Evolutionary conservation across 1,140 invertebrate species (phyloP), one percentile per base, ranked within the genome.

Genomic region (Trichonephila clavata): DNA sequence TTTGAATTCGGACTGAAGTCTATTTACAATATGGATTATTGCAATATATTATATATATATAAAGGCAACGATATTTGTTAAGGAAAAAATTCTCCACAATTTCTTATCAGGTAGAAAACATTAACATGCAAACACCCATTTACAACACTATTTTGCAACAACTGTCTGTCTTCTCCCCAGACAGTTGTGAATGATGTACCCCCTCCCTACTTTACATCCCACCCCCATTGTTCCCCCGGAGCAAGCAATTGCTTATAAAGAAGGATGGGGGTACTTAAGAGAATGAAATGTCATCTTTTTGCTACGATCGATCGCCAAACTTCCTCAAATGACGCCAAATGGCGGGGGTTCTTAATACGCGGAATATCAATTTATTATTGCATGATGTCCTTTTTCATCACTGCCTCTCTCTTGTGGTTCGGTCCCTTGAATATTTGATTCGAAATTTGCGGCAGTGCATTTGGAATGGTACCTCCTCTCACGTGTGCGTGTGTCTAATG

Each of bases 301-400:
- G 83, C n/a, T 60, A 21, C 50, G 83, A 84, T 92, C 81, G 83
- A 92, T 86, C 83, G 90, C 90, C 83, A 86, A 88, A 86, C 20
- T 59, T 65, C 80, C 77, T 86, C 43, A 86, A 92, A 84, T 57
- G 90, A 83, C 90, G 90, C 90, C 90, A 91, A 91, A 91, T 91
- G 80, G 90, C 27, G 57, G 90, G 90, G 83, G 60, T 59, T 84
- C 83, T 84, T 92, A 92, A 92, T 92, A 92, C 81, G 43, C 57
- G 60, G 80, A 92, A 92, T 92, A 92, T 92, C 90, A 92, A 92
- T 92, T 92, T 92, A 92, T 92, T 92, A 92, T 92, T 92, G 90
- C 90, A 92, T 92, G 90, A 86, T 81, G 81, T 84, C 80, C 83
- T 59, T 92, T 86, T 92, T 92, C 90, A 86, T 92, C 90, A 86